Evolutionary conservation across 2,113 vertebrate genomes (phyloP), one percentile per base, ranked within the genome.

Genomic region (Vicugna pacos): DNA sequence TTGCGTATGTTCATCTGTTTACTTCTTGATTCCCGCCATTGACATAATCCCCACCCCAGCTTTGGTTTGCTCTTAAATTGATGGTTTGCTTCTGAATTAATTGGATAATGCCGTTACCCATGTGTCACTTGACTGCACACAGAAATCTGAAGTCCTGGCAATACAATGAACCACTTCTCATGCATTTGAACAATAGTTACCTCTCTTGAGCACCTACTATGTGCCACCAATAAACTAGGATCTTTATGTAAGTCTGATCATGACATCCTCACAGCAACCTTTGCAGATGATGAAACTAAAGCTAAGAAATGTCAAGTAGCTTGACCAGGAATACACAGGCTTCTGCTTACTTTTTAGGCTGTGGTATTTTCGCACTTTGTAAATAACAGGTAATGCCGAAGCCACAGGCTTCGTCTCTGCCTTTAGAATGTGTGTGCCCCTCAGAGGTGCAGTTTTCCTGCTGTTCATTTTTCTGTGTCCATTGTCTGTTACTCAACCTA

Each of bases 211-310:
- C 46, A 30, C 28, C 30, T 56, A 83, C 1, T 19, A 12, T 64
- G 7, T 64, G 0, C n/a, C 70, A 50, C 11, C 46, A 26, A 10
- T n/a, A 81, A 72, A 73, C 16, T 48, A 73, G 46, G 4, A 90
- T 26, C 1, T 70, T 64, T 52, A 28, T 52, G 6, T 72, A 82
- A 93, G 90, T n/a, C 0, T 67, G 2, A 20, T 67, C 15, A 69
- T 65, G 26, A 70, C 42, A 50, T 83, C 24, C 10, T 88, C 42
- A 28, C 9, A 48, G 3, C 6, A 30, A 8, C 11, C 11, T 96
- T 90, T 79, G 8, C 1, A 89, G 8, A 17, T 70, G 28, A 72
- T 77, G 8, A 84, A 93, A 90, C 20, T 83, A 14, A 97, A 84
- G 15, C 15, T 75, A 28, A 54, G 16, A 54, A 28, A 76, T 54